Percentiles rank a stretch among this genome's conserved stretches.
These are phyloP conservation scores for Eudorcas thomsonii DNA, from an alignment of 2,113 vertebrate species.

Conservation along the genomic window DNA sequence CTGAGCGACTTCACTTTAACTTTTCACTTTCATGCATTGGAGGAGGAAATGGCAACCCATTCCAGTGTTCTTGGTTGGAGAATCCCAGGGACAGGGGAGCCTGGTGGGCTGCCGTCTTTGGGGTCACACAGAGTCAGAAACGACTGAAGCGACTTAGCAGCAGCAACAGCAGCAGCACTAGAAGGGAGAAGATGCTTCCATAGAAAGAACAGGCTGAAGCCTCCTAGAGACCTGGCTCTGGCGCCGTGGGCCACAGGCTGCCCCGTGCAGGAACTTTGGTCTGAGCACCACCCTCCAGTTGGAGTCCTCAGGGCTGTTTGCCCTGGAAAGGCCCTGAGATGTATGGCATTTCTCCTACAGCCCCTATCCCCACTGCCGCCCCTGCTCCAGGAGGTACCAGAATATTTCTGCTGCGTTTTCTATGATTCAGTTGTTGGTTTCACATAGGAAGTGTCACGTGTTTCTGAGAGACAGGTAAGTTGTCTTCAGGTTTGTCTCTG, in stretches of 20 bases:
- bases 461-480: not conserved
- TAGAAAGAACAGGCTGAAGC: not conserved
- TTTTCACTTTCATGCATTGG: too few species aligned
- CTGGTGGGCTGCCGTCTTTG: too few species aligned
- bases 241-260: rapidly evolving
- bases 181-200: not conserved
- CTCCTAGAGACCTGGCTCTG: not conserved
- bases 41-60: too few species aligned
- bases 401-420: not conserved
- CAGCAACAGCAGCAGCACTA: too few species aligned
- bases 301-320: not conserved
- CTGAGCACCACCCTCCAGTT: not conserved
- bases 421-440: not conserved
- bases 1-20: too few species aligned
- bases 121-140: too few species aligned
- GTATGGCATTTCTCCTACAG: not conserved
- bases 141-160: too few species aligned
- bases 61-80: too few species aligned
- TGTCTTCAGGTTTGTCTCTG: not conserved
- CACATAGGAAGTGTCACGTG: not conserved
- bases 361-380: not conserved
- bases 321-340: not conserved
- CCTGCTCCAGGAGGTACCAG: rapidly evolving
- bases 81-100: too few species aligned
- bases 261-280: not conserved